Conservation (phyloP, 2,113 vertebrate genomes). For the Lampris megalopsis region DNA sequence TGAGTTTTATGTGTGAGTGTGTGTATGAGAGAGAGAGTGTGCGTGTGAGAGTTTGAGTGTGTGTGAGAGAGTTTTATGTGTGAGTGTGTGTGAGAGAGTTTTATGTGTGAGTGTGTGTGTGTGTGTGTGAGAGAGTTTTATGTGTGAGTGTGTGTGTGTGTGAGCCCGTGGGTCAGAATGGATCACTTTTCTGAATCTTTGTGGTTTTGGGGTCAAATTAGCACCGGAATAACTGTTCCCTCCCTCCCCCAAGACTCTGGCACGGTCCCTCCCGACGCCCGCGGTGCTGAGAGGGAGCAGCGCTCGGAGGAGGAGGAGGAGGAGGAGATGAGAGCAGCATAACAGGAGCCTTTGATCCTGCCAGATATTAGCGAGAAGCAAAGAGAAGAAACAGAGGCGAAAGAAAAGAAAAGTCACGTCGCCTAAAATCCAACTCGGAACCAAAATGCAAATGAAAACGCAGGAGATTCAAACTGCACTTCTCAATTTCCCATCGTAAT, state of each 20-base stretch:
- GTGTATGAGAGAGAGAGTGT: too few relatives aligned
- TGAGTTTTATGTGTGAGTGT: too few relatives aligned
- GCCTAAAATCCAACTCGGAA: slow-evolving; percentile 71
- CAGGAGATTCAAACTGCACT: slow-evolving; percentile 34
- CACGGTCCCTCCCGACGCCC: slow-evolving; percentile 52
- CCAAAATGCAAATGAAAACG: slow-evolving; percentile 81
- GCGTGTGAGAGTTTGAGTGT: too few relatives aligned
- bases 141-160: too few relatives aligned
- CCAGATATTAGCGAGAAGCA: slow-evolving; percentile 76
- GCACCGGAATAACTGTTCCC: slow-evolving; percentile 75
- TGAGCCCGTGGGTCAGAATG: slow-evolving; percentile 51
- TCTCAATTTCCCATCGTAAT: slow-evolving; percentile 71
- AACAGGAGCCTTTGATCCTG: slow-evolving; percentile 82
- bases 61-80: too few relatives aligned
- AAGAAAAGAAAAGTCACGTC: slow-evolving; percentile 55
- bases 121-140: too few relatives aligned
- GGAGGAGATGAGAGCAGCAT: slow-evolving; percentile 75
- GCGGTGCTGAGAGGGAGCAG: slow-evolving; percentile 80
- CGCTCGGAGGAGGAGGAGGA: slow-evolving; percentile 78
- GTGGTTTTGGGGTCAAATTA: slow-evolving; percentile 80
- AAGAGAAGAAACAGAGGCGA: slow-evolving; percentile 28
- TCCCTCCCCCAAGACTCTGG: slow-evolving; percentile 66
- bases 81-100: too few relatives aligned
- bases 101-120: too few relatives aligned
- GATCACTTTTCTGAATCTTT: slow-evolving; percentile 58